phyloP scores from a whole-genome alignment of 2,888 invertebrate species.

The Apamea crenata region DNA sequence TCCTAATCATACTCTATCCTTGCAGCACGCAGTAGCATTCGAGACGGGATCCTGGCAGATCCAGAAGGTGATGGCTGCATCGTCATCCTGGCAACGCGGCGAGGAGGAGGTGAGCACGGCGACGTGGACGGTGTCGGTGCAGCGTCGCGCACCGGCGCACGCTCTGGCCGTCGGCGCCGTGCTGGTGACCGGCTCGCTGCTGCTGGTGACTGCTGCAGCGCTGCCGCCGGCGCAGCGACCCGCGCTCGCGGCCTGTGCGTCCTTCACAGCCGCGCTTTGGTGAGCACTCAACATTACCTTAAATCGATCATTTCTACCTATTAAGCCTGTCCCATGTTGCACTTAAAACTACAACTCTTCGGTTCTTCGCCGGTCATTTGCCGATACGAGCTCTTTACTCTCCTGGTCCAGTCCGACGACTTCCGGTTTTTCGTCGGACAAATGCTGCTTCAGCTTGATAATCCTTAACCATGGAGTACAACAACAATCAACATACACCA shows the following conservation, averaged over 20 bases:
- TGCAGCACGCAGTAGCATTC: slow-evolving; percentile 75
- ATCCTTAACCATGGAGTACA: not conserved
- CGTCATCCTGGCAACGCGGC: slow-evolving; percentile 58
- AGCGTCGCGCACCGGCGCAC: slow-evolving; percentile 79
- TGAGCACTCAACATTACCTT: slow-evolving; percentile 50
- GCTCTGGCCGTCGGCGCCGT: slow-evolving; percentile 71
- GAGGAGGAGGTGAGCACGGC: slow-evolving; percentile 66
- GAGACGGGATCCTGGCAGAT: slow-evolving; percentile 83
- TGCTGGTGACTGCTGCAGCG: slow-evolving; percentile 75
- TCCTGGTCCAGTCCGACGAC: not conserved
- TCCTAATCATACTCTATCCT: not conserved
- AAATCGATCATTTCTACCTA: not conserved
- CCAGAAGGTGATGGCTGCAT: slow-evolving; percentile 64
- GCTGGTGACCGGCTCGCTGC: slow-evolving; percentile 70
- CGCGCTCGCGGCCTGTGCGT: slow-evolving; percentile 80
- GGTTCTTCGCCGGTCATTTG: not conserved
- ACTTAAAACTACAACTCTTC: not conserved
- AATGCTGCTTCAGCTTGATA: not conserved
- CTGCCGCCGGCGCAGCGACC: slow-evolving; percentile 76
- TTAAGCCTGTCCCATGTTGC: not conserved
- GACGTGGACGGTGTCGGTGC: slow-evolving; percentile 72
- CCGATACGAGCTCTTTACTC: not conserved
- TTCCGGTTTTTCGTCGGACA: too few species aligned
- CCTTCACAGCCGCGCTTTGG: slow-evolving; percentile 81
- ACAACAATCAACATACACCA: too few species aligned